Conservation (phyloP, 2,888 invertebrate species). For the Harpalus rubripes region DNA sequence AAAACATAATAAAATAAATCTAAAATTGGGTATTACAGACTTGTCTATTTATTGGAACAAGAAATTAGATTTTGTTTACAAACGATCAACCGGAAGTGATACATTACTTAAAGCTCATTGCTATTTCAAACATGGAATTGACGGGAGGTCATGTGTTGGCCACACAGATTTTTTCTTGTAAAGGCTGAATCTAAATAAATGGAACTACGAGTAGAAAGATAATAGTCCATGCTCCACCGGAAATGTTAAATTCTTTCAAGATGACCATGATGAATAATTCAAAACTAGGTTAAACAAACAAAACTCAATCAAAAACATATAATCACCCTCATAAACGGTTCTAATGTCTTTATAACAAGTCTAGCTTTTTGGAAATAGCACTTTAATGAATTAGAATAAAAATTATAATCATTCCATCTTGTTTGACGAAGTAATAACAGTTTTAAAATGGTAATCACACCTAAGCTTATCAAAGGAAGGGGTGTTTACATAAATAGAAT, state of each 20-base stretch:
- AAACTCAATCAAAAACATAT: conserved; percentile 39
- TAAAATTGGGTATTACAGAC: too few relatives aligned
- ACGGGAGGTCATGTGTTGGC: too few relatives aligned
- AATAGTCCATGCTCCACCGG: neutral
- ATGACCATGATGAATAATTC: conserved; percentile 50
- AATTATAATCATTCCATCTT: conserved; percentile 22
- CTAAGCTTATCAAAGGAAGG: conserved; percentile 28
- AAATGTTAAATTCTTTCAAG: conserved; percentile 29
- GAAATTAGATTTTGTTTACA: too few relatives aligned
- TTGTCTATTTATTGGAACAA: too few relatives aligned
- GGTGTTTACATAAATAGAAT: conserved; percentile 53
- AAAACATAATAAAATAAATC: too few relatives aligned
- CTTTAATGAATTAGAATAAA: conserved; percentile 61
- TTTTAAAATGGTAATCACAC: conserved; percentile 57
- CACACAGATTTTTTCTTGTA: too few relatives aligned
- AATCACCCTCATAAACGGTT: conserved; percentile 42
- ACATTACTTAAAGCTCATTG: too few relatives aligned
- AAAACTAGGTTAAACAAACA: conserved; percentile 59
- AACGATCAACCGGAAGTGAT: too few relatives aligned
- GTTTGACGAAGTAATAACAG: conserved; percentile 55
- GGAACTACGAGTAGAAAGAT: too few relatives aligned
- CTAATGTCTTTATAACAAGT: conserved; percentile 59
- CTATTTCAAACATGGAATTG: too few relatives aligned
- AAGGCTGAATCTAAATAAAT: too few relatives aligned
- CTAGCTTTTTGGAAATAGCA: conserved; percentile 30